Conservation (phyloP, 2,113 vertebrate genomes). For the Syrrhaptes paradoxus region DNA sequence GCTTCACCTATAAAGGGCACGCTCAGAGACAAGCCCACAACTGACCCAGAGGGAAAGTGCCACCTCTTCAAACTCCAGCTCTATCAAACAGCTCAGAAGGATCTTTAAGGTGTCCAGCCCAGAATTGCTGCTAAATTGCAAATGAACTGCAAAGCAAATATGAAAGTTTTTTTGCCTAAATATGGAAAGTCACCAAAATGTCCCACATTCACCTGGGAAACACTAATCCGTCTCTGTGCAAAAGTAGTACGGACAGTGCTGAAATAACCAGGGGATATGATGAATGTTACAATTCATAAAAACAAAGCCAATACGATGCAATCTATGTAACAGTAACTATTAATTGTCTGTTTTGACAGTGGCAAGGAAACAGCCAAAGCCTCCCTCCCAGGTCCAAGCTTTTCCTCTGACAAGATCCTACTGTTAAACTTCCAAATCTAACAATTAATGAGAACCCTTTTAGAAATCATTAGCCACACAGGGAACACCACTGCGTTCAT, state of each 20-base stretch:
- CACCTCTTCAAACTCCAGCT: not conserved
- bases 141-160: not conserved
- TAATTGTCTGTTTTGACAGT: not conserved
- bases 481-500: no score
- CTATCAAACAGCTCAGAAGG: not conserved
- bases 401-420: not conserved
- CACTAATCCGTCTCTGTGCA: not conserved
- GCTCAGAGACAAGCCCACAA: not conserved
- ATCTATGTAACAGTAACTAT: not conserved
- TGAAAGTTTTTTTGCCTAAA: not conserved
- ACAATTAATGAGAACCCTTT: not conserved
- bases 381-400: not conserved
- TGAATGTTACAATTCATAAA: not conserved
- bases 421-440: not conserved
- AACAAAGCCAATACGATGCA: not conserved
- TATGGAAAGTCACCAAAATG: not conserved
- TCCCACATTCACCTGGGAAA: not conserved
- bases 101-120: not conserved
- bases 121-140: not conserved
- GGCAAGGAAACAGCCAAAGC: not conserved
- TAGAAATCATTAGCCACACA: fast-evolving
- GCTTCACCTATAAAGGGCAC: not conserved
- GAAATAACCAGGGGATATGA: not conserved
- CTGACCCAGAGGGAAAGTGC: not conserved
- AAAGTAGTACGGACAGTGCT: not conserved